Percentiles rank a stretch among this genome's conserved stretches.
phyloP scores from a whole-genome alignment of 2,113 vertebrate genomes.

The Hippolais icterina region DNA sequence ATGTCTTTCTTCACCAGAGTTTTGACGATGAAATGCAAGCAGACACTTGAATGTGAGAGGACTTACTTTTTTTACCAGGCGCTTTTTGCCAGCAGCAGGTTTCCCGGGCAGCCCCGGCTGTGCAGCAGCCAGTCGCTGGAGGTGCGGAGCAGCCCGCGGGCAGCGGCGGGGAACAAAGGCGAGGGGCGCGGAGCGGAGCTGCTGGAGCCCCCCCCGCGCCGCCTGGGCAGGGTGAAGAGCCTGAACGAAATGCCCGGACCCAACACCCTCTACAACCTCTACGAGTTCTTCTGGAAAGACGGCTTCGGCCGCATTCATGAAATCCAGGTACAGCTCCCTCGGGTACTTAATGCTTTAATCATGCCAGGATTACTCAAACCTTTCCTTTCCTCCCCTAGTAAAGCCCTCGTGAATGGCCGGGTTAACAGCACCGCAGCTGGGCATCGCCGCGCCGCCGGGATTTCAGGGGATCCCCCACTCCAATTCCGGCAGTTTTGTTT shows the following conservation, averaged over 20 bases:
- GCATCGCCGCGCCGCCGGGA: neutral
- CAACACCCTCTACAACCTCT: conserved; percentile 79
- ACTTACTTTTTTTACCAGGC: neutral
- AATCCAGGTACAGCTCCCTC: conserved; percentile 80
- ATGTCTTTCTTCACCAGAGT: conserved; percentile 76
- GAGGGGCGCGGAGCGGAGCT: neutral
- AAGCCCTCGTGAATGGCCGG: neutral
- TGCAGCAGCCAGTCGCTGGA: conserved; percentile 56
- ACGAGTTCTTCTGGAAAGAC: conserved; percentile 89
- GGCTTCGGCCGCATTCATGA: conserved; percentile 91
- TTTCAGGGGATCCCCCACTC: rapidly evolving
- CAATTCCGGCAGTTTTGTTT: neutral
- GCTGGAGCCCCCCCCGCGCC: neutral
- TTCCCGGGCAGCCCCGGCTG: conserved; percentile 64
- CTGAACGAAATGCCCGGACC: conserved; percentile 90
- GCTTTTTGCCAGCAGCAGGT: conserved; percentile 14
- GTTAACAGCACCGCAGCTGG: neutral
- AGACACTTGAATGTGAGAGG: conserved; percentile 1
- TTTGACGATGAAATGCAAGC: conserved; percentile 1
- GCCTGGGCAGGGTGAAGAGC: conserved; percentile 59
- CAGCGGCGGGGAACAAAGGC: conserved; percentile 44
- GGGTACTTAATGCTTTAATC: neutral
- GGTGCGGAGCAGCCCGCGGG: neutral
- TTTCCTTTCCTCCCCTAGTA: neutral
- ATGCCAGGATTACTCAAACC: neutral